Conservation (phyloP, 2,888 invertebrate genomes). For the Pseudococcus longispinus region DNA sequence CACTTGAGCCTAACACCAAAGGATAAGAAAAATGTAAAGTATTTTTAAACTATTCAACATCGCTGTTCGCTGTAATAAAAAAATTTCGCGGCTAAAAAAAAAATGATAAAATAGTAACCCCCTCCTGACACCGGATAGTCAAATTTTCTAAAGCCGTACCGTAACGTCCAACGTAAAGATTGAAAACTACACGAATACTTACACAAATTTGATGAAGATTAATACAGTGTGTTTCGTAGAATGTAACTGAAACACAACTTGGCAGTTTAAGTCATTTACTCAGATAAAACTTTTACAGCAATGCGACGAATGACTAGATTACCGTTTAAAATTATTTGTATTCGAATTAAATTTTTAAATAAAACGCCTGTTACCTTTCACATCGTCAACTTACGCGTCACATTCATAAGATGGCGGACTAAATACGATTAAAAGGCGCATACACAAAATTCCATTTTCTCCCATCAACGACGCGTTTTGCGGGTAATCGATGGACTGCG, state of each 20-base stretch:
- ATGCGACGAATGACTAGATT: not conserved
- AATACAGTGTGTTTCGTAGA: not conserved
- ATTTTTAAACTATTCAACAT: not conserved
- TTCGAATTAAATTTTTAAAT: conserved; percentile 37
- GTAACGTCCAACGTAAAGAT: not conserved
- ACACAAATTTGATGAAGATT: not conserved
- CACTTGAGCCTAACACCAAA: not conserved
- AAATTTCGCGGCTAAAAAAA: not conserved
- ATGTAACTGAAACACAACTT: not conserved
- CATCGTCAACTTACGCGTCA: conserved; percentile 59
- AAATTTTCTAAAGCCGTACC: too few species aligned
- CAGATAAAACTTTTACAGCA: not conserved
- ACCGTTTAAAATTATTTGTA: conserved; percentile 28
- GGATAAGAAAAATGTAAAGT: not conserved
- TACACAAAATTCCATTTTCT: not conserved
- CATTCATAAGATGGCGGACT: conserved; percentile 59
- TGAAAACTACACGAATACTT: not conserved
- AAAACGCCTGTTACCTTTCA: conserved; percentile 57
- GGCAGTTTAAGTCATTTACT: not conserved
- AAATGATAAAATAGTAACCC: not conserved
- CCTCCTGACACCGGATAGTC: not conserved
- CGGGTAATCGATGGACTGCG: conserved; percentile 7
- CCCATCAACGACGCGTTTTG: not conserved
- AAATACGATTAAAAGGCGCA: conserved; percentile 58
- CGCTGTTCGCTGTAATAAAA: not conserved